These are phyloP conservation scores for Agrochola litura DNA, from an alignment of 2,888 invertebrate genomes.

Conservation along the genomic window DNA sequence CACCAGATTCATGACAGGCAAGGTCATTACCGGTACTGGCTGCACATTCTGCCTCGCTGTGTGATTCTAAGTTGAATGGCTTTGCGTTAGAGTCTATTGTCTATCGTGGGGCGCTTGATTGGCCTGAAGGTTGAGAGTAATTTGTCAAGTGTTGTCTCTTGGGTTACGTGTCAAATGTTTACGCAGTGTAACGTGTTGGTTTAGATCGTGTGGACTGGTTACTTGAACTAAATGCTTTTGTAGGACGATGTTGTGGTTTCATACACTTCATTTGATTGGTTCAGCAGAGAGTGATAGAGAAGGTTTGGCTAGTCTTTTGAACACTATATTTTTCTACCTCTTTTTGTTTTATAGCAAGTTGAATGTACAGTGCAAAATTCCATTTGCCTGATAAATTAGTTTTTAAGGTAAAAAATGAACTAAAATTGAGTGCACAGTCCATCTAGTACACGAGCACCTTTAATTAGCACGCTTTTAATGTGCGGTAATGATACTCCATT, in stretches of 20 bases:
- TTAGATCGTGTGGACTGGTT: conserved; percentile 46
- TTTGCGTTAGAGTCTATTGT: conserved; percentile 74
- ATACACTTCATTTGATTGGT: conserved; percentile 10
- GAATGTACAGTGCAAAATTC: background rate
- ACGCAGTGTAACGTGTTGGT: conserved; percentile 49
- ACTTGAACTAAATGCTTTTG: conserved; percentile 22
- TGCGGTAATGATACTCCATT: conserved; percentile 61
- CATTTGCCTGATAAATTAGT: conserved; percentile 4
- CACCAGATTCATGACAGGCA: conserved; percentile 76
- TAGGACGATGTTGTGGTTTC: conserved; percentile 20
- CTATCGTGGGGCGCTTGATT: conserved; percentile 65
- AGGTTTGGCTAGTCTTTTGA: conserved; percentile 10
- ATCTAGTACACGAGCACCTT: conserved; percentile 20
- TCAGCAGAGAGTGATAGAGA: conserved; percentile 16
- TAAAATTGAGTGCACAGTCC: conserved; percentile 1
- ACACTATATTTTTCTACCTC: background rate
- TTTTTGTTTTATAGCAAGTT: background rate
- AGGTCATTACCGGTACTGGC: conserved; percentile 81
- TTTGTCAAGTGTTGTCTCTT: conserved; percentile 71
- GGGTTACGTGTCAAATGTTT: conserved; percentile 55
- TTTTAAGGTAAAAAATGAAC: conserved; percentile 18
- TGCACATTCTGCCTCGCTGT: conserved; percentile 49
- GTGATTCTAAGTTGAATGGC: conserved; percentile 67
- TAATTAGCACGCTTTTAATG: conserved; percentile 54
- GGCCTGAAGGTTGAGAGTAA: conserved; percentile 78